Evolutionary conservation across 2,797 vertebrate species (phyloP).

Genomic region (Pseudotriccus pelzelni): DNA sequence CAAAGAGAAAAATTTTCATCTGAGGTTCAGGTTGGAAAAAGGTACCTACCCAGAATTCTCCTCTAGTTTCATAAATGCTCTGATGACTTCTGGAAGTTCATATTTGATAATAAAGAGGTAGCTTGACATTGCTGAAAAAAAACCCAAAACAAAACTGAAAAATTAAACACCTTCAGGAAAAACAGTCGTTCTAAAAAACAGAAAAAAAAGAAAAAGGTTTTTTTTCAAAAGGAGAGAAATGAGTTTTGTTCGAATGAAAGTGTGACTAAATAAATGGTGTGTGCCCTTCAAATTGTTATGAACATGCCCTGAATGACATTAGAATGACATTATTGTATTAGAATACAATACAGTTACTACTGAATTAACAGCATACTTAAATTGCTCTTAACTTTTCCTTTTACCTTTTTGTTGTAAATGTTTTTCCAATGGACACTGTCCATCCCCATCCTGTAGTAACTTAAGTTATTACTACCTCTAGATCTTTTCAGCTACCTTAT

Average conservation of each 20-base stretch:
- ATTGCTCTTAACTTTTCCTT: not conserved
- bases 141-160: not conserved
- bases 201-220: not conserved
- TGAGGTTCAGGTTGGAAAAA: not conserved
- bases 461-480: not conserved
- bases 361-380: not conserved
- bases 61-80: conserved; percentile 87
- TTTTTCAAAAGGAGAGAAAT: not conserved
- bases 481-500: not conserved
- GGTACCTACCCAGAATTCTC: conserved; percentile 87
- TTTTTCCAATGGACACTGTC: not conserved
- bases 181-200: not conserved
- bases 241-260: not conserved
- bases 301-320: not conserved
- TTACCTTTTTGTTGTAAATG: not conserved
- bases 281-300: not conserved
- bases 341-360: not conserved
- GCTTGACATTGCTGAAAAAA: conserved; percentile 93
- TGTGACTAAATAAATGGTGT: not conserved
- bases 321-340: not conserved
- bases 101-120: conserved; percentile 99
- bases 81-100: conserved; percentile 96
- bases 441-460: not conserved
- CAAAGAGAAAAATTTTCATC: not conserved
- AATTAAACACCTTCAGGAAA: not conserved